Base-by-base conservation (phyloP, 2,113 vertebrate genomes). In the Platycercus adscitus region DNA sequence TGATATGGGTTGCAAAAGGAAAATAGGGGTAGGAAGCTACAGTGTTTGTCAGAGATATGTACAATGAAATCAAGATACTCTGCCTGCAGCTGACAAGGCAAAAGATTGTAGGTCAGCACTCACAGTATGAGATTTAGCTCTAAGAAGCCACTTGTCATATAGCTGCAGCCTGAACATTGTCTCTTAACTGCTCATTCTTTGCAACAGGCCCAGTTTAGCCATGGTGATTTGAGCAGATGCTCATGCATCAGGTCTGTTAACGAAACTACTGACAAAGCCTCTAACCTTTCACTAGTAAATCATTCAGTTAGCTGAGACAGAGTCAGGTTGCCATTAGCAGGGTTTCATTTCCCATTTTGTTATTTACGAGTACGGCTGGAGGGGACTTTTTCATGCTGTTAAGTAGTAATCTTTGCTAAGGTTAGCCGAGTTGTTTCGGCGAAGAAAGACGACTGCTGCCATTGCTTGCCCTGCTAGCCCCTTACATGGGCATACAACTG, bases 281-380 rank as follows among this genome's bases (percentile, higher is more conserved):
- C 82, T 91, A 91, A 92, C 92, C 52, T 82, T 76, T 85, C 46
- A 52, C 52, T 47, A 56, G 72, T 80, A 93, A 81, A 92, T 90
- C 92, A 94, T 7, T 52, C 81, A 19, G 69, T 86, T 81, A 94
- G 81, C 44, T 58, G 89, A 90, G 94, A 81, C 52, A 81, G 68
- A 91, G 90, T 88, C 68, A 81, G 69, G 50, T 79, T 86, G 75
- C 68, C 73, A 29, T 53, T 94, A 90, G 47, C 39, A 91, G 55
- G 50, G 71, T 79, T 96, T 95, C 84, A 64, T 96, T 97, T 97
- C 96, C 91, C 75, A 46, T 95, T 96, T 93, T 89, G 89, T 91
- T 95, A 95, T 97, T 96, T 96, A 93, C 92, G 96, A 84, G 86
- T 94, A 85, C 52, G 97, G 86, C 77, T 78, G 89, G 85, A 95